These are phyloP conservation scores for Xiphydria camelus DNA, from an alignment of 2,888 invertebrate genomes.

Conservation along the genomic window DNA sequence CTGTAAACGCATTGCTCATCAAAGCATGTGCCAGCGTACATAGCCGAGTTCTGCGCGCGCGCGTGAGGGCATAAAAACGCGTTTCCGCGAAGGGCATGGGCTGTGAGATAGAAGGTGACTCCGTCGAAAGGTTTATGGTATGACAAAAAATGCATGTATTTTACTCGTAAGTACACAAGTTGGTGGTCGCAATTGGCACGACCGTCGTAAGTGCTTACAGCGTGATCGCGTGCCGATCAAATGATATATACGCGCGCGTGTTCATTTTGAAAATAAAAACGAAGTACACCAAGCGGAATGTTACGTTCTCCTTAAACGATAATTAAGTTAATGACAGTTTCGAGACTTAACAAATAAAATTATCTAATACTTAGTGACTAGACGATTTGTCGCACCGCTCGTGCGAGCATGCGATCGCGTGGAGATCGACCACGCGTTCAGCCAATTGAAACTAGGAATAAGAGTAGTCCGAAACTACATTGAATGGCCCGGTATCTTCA, in stretches of 20 bases:
- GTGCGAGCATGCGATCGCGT: background rate
- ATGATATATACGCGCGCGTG: conserved; percentile 2
- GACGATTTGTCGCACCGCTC: conserved; percentile 38
- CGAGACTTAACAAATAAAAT: conserved; percentile 32
- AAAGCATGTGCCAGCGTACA: no score
- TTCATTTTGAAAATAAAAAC: conserved; percentile 9
- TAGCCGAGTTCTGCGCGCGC: no score
- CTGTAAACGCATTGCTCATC: no score
- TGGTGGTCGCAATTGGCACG: conserved; percentile 11
- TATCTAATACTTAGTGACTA: conserved; percentile 46
- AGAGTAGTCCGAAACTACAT: background rate
- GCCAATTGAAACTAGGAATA: background rate
- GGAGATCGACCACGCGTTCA: background rate
- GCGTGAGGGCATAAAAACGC: no score
- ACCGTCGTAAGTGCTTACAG: no score
- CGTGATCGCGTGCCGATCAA: conserved; percentile 1
- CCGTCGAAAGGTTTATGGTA: conserved; percentile 15
- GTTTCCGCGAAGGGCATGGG: conserved; percentile 16
- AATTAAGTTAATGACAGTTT: conserved; percentile 39
- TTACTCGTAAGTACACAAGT: conserved; percentile 27
- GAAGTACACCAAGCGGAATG: conserved; percentile 21
- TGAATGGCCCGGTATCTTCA: background rate
- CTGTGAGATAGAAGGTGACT: conserved; percentile 6
- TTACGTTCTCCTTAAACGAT: conserved; percentile 20
- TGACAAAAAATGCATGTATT: conserved; percentile 33